A percentile compares a stretch with the other conserved stretches of the same genome.
Conservation (phyloP, 2,113 vertebrate genomes). For the Pteronura brasiliensis region DNA sequence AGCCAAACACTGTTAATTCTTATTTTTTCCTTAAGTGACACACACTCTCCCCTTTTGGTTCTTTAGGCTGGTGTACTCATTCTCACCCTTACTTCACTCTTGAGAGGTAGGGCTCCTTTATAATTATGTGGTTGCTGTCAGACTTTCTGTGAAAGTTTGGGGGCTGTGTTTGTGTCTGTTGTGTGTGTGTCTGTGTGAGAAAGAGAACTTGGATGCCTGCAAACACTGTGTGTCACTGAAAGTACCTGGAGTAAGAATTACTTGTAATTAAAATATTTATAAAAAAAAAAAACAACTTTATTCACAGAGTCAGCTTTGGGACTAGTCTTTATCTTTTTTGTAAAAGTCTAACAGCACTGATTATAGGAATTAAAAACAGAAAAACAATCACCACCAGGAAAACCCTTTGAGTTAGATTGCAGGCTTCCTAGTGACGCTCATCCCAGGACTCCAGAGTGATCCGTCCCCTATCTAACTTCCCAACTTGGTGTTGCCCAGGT, state of each 20-base stretch:
- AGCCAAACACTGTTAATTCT: constrained; percentile 55
- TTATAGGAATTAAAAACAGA: constrained; percentile 60
- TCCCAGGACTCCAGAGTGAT: background rate
- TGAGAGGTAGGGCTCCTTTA: constrained; percentile 84
- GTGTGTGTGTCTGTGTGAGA: background rate
- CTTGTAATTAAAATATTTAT: constrained; percentile 88
- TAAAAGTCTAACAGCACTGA: constrained; percentile 79
- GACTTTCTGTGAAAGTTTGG: constrained; percentile 98
- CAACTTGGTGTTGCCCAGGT: background rate
- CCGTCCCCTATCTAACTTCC: background rate
- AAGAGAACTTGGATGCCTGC: constrained; percentile 50
- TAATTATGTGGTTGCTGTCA: constrained; percentile 84
- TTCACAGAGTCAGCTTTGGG: constrained; percentile 79
- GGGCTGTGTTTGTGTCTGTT: constrained; percentile 61
- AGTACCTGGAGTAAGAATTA: constrained; percentile 81
- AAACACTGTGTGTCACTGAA: constrained; percentile 82
- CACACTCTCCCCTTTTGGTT: constrained; percentile 60
- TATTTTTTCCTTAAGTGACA: constrained; percentile 74
- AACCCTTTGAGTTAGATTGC: constrained; percentile 32
- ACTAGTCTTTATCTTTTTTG: constrained; percentile 79
- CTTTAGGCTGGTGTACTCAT: constrained; percentile 72
- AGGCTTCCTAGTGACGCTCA: background rate
- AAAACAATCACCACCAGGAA: constrained; percentile 48
- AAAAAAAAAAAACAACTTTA: constrained; percentile 80
- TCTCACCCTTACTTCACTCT: constrained; percentile 79